Evolutionary conservation across 2,113 vertebrate genomes (phyloP).

Genomic region (Carettochelys insculpta): DNA sequence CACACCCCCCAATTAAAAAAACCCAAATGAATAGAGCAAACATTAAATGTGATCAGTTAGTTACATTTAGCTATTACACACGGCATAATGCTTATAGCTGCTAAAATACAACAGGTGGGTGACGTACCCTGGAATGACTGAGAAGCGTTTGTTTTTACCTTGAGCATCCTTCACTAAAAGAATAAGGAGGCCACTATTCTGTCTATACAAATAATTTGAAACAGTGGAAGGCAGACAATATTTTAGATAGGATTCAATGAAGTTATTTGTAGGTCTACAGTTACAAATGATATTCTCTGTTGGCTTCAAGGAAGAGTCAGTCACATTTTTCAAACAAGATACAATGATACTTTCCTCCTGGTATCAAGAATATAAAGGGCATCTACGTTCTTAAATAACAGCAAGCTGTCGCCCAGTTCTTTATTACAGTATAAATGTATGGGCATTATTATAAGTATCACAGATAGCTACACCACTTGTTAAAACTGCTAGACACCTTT

Average conservation of each 20-base stretch:
- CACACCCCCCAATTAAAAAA: fast-evolving
- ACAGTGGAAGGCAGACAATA: neutral
- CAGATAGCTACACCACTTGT: neutral
- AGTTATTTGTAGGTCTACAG: constrained; percentile 16
- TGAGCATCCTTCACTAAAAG: neutral
- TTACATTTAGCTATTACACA: neutral
- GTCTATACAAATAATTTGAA: neutral
- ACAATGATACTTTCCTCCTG: neutral
- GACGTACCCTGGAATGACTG: neutral
- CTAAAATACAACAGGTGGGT: neutral
- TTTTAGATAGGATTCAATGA: neutral
- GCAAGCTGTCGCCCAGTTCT: constrained; percentile 29
- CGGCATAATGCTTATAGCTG: neutral
- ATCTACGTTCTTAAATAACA: constrained; percentile 3
- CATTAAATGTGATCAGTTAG: neutral
- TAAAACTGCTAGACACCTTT: no score
- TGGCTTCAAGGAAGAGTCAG: neutral
- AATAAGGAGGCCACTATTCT: neutral
- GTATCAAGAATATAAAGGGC: constrained; percentile 32
- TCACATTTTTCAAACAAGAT: neutral
- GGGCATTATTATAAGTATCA: neutral
- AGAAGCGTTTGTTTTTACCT: neutral
- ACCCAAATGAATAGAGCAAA: neutral
- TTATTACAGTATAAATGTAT: constrained; percentile 28
- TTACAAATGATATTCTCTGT: constrained; percentile 15